Conservation (phyloP, 2,888 invertebrate genomes). For the Orthosia incerta region DNA sequence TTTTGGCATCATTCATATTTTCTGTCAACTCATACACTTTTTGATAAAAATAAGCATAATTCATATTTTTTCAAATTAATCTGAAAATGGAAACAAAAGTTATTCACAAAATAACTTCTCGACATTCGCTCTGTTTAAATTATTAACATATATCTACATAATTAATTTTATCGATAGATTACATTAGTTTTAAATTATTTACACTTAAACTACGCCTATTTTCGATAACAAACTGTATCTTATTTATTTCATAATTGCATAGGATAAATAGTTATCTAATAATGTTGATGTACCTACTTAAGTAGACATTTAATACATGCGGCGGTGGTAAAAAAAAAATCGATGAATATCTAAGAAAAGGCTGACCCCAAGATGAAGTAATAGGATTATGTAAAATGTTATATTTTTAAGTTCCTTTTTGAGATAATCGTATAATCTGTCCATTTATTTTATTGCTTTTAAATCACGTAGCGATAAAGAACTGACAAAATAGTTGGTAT, state of each 20-base stretch:
- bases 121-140: conserved; percentile 52
- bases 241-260: conserved; percentile 47
- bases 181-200: conserved; percentile 60
- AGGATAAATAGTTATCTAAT: conserved; percentile 15
- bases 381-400: conserved; percentile 1
- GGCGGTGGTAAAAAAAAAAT: conserved; percentile 56
- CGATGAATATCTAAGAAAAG: conserved; percentile 28
- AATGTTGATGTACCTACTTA: conserved; percentile 10
- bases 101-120: conserved; percentile 65
- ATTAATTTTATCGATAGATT: conserved; percentile 42
- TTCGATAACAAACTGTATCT: conserved; percentile 45
- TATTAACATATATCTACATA: conserved; percentile 59
- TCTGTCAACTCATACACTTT: conserved; percentile 1
- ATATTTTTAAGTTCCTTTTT: not conserved
- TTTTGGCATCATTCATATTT: conserved; percentile 13
- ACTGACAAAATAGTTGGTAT: conserved; percentile 32
- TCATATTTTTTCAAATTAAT: conserved; percentile 9
- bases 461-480: conserved; percentile 33
- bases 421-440: conserved; percentile 5
- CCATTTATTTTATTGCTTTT: conserved; percentile 33
- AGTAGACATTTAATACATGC: conserved; percentile 33
- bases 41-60: conserved; percentile 6
- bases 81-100: conserved; percentile 36
- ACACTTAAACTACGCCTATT: conserved; percentile 57
- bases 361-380: conserved; percentile 2